Evolutionary conservation across 2,797 vertebrate species (phyloP).

Genomic region (Rhabdomys pumilio): DNA sequence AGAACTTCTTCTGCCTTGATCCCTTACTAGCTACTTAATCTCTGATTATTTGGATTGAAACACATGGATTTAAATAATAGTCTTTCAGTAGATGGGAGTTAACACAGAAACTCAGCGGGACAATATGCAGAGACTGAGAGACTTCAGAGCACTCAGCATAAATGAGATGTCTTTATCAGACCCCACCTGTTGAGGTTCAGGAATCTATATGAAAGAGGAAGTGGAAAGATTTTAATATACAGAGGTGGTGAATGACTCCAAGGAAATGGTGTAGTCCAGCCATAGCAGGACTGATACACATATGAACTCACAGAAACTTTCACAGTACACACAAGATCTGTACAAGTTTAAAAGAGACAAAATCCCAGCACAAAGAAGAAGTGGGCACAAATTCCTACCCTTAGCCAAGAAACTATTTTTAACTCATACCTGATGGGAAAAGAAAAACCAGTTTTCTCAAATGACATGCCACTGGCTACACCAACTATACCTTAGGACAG

Average conservation of each 20-base stretch:
- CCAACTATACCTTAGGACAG: too few relatives aligned
- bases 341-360: too few relatives aligned
- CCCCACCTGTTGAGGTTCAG: background rate
- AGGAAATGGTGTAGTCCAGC: background rate
- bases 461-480: too few relatives aligned
- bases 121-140: background rate
- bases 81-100: background rate
- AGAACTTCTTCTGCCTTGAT: background rate
- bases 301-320: too few relatives aligned
- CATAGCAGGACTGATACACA: background rate
- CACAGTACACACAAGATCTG: too few relatives aligned
- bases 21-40: background rate
- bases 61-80: background rate
- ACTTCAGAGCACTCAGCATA: background rate
- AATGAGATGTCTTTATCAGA: background rate
- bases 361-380: too few relatives aligned
- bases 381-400: too few relatives aligned
- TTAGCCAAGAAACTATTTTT: too few relatives aligned
- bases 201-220: background rate
- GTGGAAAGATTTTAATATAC: background rate
- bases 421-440: too few relatives aligned
- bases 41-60: background rate
- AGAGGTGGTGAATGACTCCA: background rate
- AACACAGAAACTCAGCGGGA: background rate
- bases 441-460: too few relatives aligned